These are phyloP conservation scores for Amphipyra tragopoginis DNA, from an alignment of 2,888 invertebrate species.

Conservation along the genomic window DNA sequence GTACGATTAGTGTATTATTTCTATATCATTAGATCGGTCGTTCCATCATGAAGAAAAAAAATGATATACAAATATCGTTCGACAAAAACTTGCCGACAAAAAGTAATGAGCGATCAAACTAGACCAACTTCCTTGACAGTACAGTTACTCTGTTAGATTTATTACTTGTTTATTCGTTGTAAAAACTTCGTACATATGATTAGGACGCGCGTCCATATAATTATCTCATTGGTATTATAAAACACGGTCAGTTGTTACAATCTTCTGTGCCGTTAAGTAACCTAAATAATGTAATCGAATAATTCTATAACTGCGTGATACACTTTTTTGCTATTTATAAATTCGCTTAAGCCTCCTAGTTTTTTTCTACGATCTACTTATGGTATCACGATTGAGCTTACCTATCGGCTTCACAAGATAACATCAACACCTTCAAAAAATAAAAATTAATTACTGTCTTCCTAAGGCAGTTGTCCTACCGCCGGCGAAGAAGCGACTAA, in stretches of 20 bases:
- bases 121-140: slow-evolving; percentile 77
- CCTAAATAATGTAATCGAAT: slow-evolving; percentile 48
- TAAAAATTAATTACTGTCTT: no score
- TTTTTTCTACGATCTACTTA: neutral
- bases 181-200: slow-evolving; percentile 50
- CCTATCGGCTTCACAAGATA: no score
- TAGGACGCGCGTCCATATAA: slow-evolving; percentile 49
- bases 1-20: slow-evolving; percentile 76
- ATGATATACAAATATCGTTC: slow-evolving; percentile 68
- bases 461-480: no score
- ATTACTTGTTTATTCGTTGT: slow-evolving; percentile 60
- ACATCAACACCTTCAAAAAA: no score
- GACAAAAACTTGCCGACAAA: slow-evolving; percentile 67
- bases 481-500: no score
- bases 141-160: slow-evolving; percentile 76
- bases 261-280: slow-evolving; percentile 49
- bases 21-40: slow-evolving; percentile 75
- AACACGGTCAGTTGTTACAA: slow-evolving; percentile 47
- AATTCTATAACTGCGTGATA: slow-evolving; percentile 26
- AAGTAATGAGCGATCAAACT: slow-evolving; percentile 73
- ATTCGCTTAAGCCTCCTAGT: neutral
- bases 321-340: slow-evolving; percentile 25
- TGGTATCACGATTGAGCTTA: neutral
- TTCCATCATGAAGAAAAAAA: slow-evolving; percentile 70
- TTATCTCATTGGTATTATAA: slow-evolving; percentile 56